phyloP scores from a whole-genome alignment of 2,113 vertebrate species.

The Alethe castanea region DNA sequence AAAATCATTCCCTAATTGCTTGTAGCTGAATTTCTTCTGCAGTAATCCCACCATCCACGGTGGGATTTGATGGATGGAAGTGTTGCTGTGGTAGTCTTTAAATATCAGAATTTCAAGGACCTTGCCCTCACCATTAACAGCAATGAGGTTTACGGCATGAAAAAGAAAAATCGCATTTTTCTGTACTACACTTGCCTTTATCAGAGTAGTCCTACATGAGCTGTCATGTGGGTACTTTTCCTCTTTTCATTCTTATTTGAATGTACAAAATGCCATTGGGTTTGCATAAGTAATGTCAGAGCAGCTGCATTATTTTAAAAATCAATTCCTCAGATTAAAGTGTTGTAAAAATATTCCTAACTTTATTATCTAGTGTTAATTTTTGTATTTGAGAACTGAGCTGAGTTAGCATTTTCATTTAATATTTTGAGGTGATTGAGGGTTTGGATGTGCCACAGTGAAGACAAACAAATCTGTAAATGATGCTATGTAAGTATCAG shows the following conservation, averaged over 20 bases:
- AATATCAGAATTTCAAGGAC: neutral
- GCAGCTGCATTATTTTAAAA: neutral
- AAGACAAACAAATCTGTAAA: neutral
- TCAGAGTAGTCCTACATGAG: neutral
- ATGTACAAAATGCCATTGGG: neutral
- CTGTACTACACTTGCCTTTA: neutral
- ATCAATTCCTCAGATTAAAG: neutral
- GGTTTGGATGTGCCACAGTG: accelerated
- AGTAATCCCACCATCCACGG: accelerated
- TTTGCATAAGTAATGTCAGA: neutral
- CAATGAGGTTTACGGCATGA: neutral
- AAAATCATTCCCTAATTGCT: neutral
- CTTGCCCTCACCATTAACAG: neutral
- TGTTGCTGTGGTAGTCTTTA: neutral
- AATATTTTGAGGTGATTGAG: neutral
- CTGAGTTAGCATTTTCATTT: neutral
- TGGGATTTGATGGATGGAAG: neutral
- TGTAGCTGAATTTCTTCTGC: neutral
- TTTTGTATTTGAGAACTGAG: neutral
- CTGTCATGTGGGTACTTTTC: neutral
- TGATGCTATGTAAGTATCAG: neutral
- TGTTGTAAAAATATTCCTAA: neutral
- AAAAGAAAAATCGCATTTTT: neutral
- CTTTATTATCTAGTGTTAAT: neutral
- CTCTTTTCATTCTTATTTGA: neutral